Base-by-base conservation (phyloP, 2,888 invertebrate genomes). In the Andrena fulva region DNA sequence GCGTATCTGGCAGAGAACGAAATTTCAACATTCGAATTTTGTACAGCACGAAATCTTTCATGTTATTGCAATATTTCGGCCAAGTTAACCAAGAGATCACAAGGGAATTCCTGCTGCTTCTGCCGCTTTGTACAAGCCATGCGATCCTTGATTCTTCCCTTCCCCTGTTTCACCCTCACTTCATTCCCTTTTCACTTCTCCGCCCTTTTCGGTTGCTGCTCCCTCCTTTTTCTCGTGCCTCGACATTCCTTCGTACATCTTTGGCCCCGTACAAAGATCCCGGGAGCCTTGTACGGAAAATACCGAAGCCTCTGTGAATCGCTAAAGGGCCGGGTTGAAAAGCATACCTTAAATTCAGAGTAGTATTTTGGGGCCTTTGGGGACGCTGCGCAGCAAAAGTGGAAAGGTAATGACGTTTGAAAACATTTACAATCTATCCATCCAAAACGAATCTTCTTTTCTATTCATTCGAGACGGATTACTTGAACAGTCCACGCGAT, bases 301-400 rank as follows among this genome's bases (percentile, higher is more conserved):
- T 89, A 77, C 78, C 85, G 67, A 80, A 84, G 81, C 82, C 64
- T 68, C 80, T 66, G 66, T 66, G 64, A 35, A 77, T 68, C 60
- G 64, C 66, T 62, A 71, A 81, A 78, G 71, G 76, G 67, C 24
- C 64, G 24, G 16, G 68, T n/a, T 62, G 74, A 48, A 75, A 84
- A 60, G 84, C 80, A 80, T 78, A 64, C 76, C 76, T 77, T 54
- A 42, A 63, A 84, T 70, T 73, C 77, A 71, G 66, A 72, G 68
- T 54, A 72, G 68, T 77, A 85, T 80, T 80, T 80, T n/a, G 52
- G 52, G 8, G 16, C 16, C n/a, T n/a, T 3, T 5, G 8, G 29
- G 54, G 10, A 1, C 27, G 35, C 16, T 16, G 16, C 1, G 7
- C 1, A 16, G 7, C 35, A 16, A 27, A 59, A 4, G 24, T 20